Conservation (phyloP, 92 coral and sea anemone genomes). For the Phenganax marumi region DNA sequence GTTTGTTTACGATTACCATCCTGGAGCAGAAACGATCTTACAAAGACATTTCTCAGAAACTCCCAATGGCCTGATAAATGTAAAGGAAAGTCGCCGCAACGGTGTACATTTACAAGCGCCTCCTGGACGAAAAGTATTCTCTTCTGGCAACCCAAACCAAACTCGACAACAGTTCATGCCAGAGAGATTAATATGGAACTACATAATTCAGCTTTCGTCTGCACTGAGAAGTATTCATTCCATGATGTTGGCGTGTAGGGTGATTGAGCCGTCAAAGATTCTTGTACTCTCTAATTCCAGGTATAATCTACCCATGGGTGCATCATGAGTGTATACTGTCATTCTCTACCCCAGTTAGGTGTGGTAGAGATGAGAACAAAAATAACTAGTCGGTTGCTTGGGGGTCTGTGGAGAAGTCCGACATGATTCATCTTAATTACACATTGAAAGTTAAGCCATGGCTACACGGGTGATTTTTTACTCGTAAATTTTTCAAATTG, state of each 20-base stretch:
- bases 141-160: slow-evolving; percentile 64
- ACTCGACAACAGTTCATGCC: slow-evolving; percentile 90
- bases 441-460: too few species aligned
- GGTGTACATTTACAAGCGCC: slow-evolving; percentile 76
- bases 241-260: slow-evolving; percentile 89
- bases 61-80: slow-evolving; percentile 65
- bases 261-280: slow-evolving; percentile 97
- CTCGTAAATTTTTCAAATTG: too few species aligned
- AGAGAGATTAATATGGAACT: slow-evolving; percentile 96
- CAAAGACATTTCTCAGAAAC: slow-evolving; percentile 89
- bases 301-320: slow-evolving; percentile 31
- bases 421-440: too few species aligned
- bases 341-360: too few species aligned
- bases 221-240: slow-evolving; percentile 90
- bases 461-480: too few species aligned
- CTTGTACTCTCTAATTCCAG: slow-evolving; percentile 91
- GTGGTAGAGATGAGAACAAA: too few species aligned
- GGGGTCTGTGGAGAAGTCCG: too few species aligned
- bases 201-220: slow-evolving; percentile 91
- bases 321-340: not conserved
- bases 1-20: slow-evolving; percentile 93
- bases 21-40: slow-evolving; percentile 90
- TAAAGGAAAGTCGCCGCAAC: slow-evolving; percentile 62
- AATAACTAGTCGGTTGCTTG: too few species aligned
- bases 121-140: slow-evolving; percentile 63